A percentile compares a stretch with the other conserved stretches of the same genome.
Evolutionary conservation across 37 sponge, comb jelly and placozoan genomes (phyloP).

Genomic region (Spongilla lacustris): DNA sequence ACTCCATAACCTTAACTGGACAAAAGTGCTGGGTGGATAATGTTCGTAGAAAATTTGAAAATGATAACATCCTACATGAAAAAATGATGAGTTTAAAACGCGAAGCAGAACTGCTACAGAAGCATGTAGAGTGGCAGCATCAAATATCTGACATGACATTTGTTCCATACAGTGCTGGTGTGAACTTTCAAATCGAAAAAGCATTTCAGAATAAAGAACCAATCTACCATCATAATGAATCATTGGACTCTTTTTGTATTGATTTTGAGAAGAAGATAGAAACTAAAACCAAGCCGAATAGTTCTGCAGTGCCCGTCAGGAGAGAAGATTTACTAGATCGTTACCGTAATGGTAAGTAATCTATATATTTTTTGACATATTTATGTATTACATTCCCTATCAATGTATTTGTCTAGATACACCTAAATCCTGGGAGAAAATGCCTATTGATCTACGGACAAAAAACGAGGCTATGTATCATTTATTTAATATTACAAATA

Average conservation of each 20-base stretch:
- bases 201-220: slow-evolving; percentile 25
- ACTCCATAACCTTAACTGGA: not conserved
- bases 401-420: not conserved
- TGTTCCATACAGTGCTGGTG: slow-evolving; percentile 19
- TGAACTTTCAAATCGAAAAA: slow-evolving; percentile 49
- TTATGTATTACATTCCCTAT: not conserved
- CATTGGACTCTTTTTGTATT: slow-evolving; percentile 12
- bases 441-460: slow-evolving; percentile 35
- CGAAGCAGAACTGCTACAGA: slow-evolving; percentile 27
- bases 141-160: slow-evolving; percentile 4
- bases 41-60: not conserved
- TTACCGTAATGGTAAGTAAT: slow-evolving; percentile 14
- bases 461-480: slow-evolving; percentile 23
- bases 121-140: slow-evolving; percentile 42
- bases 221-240: not conserved
- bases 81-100: not conserved
- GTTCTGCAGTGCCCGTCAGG: slow-evolving; percentile 2
- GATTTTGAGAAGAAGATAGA: slow-evolving; percentile 24
- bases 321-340: slow-evolving; percentile 15
- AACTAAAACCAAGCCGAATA: not conserved
- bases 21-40: not conserved
- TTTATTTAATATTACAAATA: slow-evolving; percentile 22
- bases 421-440: slow-evolving; percentile 42
- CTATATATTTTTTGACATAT: too few relatives aligned
- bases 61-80: not conserved